phyloP scores from a whole-genome alignment of 2,888 invertebrate species.

The Luperina nickerlii region DNA sequence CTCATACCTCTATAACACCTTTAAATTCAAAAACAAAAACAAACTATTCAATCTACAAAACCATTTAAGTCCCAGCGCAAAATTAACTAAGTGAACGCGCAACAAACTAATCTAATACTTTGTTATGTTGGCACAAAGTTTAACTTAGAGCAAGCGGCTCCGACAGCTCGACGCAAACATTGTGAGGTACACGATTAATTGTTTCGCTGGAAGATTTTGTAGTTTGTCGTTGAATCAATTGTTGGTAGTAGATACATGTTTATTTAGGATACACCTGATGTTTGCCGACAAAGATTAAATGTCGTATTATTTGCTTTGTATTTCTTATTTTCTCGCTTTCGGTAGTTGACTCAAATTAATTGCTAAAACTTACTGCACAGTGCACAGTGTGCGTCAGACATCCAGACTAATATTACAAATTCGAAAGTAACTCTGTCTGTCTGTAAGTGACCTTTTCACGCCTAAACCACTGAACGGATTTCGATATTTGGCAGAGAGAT shows the following conservation, averaged over 20 bases:
- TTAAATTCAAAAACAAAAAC: not conserved
- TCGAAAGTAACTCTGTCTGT: no score
- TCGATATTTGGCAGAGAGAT: no score
- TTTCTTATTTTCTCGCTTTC: not conserved
- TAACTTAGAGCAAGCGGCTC: conserved; percentile 7
- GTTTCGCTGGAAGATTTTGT: not conserved
- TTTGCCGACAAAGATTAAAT: not conserved
- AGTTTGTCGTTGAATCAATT: not conserved
- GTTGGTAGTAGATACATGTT: not conserved
- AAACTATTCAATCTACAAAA: conserved; percentile 21
- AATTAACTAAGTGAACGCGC: conserved; percentile 6
- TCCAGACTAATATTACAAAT: no score
- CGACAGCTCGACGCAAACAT: not conserved
- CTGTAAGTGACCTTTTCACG: no score
- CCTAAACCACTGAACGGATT: no score
- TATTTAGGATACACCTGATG: not conserved
- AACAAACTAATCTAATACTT: conserved; percentile 14
- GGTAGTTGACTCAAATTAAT: not conserved
- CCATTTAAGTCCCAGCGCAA: not conserved
- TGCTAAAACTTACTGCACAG: not conserved
- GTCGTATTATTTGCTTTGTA: not conserved
- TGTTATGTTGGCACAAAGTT: conserved; percentile 27
- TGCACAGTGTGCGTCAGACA: no score
- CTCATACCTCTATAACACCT: not conserved
- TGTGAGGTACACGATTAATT: not conserved